Percentiles rank a stretch among this genome's conserved stretches.
Evolutionary conservation across 2,888 invertebrate species (phyloP).

Genomic region (Drosophila phalerata): DNA sequence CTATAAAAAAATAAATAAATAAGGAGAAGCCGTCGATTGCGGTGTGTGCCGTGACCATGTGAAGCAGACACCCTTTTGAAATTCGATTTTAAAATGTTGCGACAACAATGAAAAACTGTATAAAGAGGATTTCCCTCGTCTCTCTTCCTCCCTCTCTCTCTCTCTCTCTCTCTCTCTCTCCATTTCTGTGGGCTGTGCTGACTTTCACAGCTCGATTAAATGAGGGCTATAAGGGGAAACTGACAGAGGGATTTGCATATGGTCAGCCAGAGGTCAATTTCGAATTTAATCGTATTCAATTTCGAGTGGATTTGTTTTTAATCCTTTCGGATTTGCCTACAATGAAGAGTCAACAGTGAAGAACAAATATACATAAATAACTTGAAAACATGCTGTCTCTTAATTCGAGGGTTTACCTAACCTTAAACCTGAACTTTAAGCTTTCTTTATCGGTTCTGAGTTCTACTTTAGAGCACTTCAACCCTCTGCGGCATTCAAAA

Average conservation of each 20-base stretch:
- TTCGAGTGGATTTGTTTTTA: constrained; percentile 79
- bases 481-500: constrained; percentile 71
- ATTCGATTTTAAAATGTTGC: constrained; percentile 82
- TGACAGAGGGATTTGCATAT: constrained; percentile 60
- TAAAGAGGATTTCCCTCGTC: neutral
- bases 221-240: constrained; percentile 4
- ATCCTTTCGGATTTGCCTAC: constrained; percentile 60
- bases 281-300: constrained; percentile 77
- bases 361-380: constrained; percentile 19
- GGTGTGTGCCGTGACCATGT: constrained; percentile 26
- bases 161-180: neutral
- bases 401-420: constrained; percentile 1
- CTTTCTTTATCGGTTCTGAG: neutral
- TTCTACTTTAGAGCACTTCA: constrained; percentile 12
- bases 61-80: constrained; percentile 42
- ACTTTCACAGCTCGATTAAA: constrained; percentile 72
- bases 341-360: constrained; percentile 51
- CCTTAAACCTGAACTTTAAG: constrained; percentile 47
- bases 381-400: constrained; percentile 11
- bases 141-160: neutral
- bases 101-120: constrained; percentile 51
- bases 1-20: constrained; percentile 52
- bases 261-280: constrained; percentile 77
- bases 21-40: constrained; percentile 22
- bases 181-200: constrained; percentile 40